Base-by-base conservation (phyloP, 2,888 invertebrate species). In the Drosophila picticornis region DNA sequence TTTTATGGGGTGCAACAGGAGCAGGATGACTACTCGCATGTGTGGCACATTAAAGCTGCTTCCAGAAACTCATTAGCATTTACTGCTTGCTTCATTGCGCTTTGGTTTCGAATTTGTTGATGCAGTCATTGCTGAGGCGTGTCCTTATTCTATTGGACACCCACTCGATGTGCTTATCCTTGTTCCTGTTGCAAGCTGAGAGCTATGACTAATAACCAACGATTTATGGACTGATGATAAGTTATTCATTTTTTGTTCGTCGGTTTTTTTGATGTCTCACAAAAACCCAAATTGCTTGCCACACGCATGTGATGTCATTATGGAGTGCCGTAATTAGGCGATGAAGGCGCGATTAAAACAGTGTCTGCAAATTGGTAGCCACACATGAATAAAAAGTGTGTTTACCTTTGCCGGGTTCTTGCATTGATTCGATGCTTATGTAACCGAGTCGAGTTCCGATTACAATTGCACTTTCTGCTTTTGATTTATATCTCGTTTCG, bases 81-180 rank as follows among this genome's bases (percentile, higher is more conserved):
- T 83, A 88, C 70, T 52, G 69, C 65, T 71, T 69, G 73, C 81
- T 73, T 76, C 80, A 80, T 74, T 76, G 81, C 69, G 79, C 73
- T 73, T 78, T 60, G 74, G 65, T 79, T 75, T 72, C 72, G 25
- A 36, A 56, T 64, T 66, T 76, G 60, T 43, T 50, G 60, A 60
- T 52, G 56, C 64, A 51, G 36, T n/a, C 40, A 22, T 38, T 43
- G 32, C 36, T 56, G 29, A 40, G 36, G 50, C 56, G 10, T 11
- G 3, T 40, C 4, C 36, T 46, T 16, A 16, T 11, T 36, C 36
- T 19, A 6, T 43, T 5, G 40, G n/a, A n/a, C n/a, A 40, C 1
- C 34, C 38, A 11, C 25, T 53, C 19, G 25, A 36, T 27, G 11
- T 36, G 11, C 52, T 46, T 36, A 67, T 76, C 73, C 46, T 16